A percentile compares a stretch with the other conserved stretches of the same genome.
Evolutionary conservation across 2,113 vertebrate species (phyloP).

Genomic region (Neodontobutis hainanensis): DNA sequence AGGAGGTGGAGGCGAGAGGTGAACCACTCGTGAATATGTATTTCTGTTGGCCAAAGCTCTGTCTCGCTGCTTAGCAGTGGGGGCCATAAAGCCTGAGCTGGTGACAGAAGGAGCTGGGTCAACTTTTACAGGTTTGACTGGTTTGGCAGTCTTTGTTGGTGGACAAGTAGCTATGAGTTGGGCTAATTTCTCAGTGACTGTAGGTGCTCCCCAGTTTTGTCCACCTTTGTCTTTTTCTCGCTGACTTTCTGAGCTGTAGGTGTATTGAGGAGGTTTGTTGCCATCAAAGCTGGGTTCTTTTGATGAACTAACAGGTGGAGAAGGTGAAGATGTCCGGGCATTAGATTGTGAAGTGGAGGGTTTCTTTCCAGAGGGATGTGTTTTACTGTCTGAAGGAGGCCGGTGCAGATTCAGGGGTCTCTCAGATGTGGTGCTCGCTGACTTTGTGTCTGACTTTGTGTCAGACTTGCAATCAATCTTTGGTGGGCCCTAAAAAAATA

Average conservation of each 20-base stretch:
- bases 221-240: conserved; percentile 85
- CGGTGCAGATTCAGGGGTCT: conserved; percentile 79
- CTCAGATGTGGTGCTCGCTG: conserved; percentile 58
- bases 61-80: conserved; percentile 78
- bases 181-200: conserved; percentile 93
- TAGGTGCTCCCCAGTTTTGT: conserved; percentile 84
- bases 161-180: conserved; percentile 96
- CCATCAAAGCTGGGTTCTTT: conserved; percentile 81
- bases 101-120: conserved; percentile 58
- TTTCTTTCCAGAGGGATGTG: conserved; percentile 77
- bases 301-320: conserved; percentile 52
- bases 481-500: conserved; percentile 70
- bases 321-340: conserved; percentile 60
- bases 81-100: conserved; percentile 78
- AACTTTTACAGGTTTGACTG: conserved; percentile 78
- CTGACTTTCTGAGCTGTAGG: conserved; percentile 70
- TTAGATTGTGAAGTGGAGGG: conserved; percentile 63
- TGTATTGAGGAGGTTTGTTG: conserved; percentile 73
- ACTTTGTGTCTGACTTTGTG: conserved; percentile 75
- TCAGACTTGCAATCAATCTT: conserved; percentile 79
- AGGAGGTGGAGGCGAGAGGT: conserved; percentile 77
- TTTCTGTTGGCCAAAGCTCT: conserved; percentile 80
- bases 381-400: conserved; percentile 72
- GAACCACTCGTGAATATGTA: conserved; percentile 78
- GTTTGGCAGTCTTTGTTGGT: conserved; percentile 93